A percentile compares a stretch with the other conserved stretches of the same genome.
These are phyloP conservation scores for Spodoptera litura DNA, from an alignment of 1,140 invertebrate species.

Conservation along the genomic window DNA sequence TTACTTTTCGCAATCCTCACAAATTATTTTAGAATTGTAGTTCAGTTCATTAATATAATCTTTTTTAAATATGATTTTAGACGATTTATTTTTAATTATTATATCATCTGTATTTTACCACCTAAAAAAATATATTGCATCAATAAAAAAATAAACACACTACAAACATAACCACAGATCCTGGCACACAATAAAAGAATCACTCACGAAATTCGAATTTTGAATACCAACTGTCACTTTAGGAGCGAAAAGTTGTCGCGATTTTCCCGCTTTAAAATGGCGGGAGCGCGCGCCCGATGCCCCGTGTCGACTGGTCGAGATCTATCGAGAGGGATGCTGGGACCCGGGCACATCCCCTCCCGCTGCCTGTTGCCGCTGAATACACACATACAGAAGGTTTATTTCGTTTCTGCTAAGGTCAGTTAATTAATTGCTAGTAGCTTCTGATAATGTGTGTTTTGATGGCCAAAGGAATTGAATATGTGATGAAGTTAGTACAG, in stretches of 20 bases:
- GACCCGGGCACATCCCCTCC: conserved; percentile 35
- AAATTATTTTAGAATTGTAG: too few species aligned
- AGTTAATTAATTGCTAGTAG: not conserved
- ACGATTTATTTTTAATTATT: not conserved
- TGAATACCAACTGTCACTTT: conserved; percentile 2
- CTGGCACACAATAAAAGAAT: conserved; percentile 16
- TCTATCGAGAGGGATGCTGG: conserved; percentile 37
- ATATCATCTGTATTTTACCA: not conserved
- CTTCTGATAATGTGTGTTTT: too few species aligned
- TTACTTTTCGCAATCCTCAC: too few species aligned
- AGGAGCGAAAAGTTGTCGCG: conserved; percentile 44
- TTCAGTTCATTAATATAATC: too few species aligned
- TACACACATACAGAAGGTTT: conserved; percentile 4
- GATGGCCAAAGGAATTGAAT: too few species aligned
- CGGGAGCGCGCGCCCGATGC: conserved; percentile 36
- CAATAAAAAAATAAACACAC: conserved; percentile 14
- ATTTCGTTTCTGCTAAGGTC: not conserved
- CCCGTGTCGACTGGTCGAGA: conserved; percentile 47
- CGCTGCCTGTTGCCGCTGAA: not conserved
- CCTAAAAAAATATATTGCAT: not conserved
- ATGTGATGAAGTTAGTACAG: too few species aligned
- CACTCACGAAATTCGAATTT: conserved; percentile 30
- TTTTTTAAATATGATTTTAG: too few species aligned
- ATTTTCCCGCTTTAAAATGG: conserved; percentile 38
- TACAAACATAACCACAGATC: not conserved